These are phyloP conservation scores for Leptonema lineaticorne DNA, from an alignment of 1,140 invertebrate species.

Conservation along the genomic window DNA sequence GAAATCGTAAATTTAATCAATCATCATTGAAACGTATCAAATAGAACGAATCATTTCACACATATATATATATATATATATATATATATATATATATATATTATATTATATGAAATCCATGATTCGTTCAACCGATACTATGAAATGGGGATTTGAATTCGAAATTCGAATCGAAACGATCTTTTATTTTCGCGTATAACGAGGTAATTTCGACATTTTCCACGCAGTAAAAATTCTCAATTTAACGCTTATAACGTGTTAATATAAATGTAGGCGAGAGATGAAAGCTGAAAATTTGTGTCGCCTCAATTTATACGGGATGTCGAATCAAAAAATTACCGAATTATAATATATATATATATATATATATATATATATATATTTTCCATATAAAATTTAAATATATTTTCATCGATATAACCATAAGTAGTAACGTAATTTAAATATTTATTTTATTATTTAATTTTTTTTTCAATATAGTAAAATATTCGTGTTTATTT, in stretches of 20 bases:
- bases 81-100: neutral
- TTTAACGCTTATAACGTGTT: constrained; percentile 4
- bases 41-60: neutral
- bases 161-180: neutral
- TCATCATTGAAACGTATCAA: neutral
- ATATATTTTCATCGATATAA: too few species aligned
- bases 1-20: too few species aligned
- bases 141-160: too few species aligned
- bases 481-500: too few species aligned
- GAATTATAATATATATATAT: too few species aligned
- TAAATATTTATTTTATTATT: too few species aligned
- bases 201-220: neutral
- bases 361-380: too few species aligned
- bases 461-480: too few species aligned
- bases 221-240: neutral
- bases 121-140: too few species aligned
- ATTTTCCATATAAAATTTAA: too few species aligned
- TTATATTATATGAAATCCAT: neutral
- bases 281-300: neutral
- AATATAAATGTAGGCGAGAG: constrained; percentile 11
- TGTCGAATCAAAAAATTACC: too few species aligned
- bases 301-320: constrained; percentile 12
- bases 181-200: neutral
- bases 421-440: too few species aligned
- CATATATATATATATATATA: neutral